Evolutionary conservation across 2,888 invertebrate genomes (phyloP), one percentile per base, ranked within the genome.

Genomic region (Teleogryllus oceanicus): DNA sequence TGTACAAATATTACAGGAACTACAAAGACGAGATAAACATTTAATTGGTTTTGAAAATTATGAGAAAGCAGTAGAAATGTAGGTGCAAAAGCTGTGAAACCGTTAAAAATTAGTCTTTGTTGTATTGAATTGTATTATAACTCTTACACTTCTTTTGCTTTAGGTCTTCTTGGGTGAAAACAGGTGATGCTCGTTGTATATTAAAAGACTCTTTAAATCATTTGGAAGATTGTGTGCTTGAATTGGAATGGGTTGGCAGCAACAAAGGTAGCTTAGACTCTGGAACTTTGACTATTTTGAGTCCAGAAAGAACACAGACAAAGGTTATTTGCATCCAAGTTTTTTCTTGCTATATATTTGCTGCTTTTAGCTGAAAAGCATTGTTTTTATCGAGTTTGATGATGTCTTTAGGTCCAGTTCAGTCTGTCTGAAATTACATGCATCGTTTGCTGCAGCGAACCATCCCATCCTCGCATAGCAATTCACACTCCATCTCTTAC

Each of bases 131-230:
- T 2, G 16, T 74, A 20, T 51, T 74, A 79, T 20, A 11, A 78
- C 20, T 18, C 13, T 77, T 50, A 18, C 37, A 78, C 2, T 79
- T 37, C 3, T 37, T 51, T 78, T 20, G 50, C 76, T 81, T 78
- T 79, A 88, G 88, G 84, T 92, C 93, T 37, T 95, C 95, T 0
- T 96, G 96, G 95, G 91, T 94, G 0, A 94, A 96, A 85, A 92
- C 92, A 81, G 94, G 94, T 75, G 94, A 95, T 87, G 93, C 94
- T 0, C 91, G 94, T 84, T 91, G 93, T 82, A 82, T 83, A 20
- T 82, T 87, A 80, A 86, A 86, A 76, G 83, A 85, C 50, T 84
- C 85, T 79, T 84, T 82, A 74, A 84, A 89, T 80, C 87, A 89
- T 74, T 92, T 90, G 85, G 92, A 94, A 84, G 95, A 95, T 84